Evolutionary conservation across 1,140 invertebrate genomes (phyloP).

Genomic region (Eueides isabella): DNA sequence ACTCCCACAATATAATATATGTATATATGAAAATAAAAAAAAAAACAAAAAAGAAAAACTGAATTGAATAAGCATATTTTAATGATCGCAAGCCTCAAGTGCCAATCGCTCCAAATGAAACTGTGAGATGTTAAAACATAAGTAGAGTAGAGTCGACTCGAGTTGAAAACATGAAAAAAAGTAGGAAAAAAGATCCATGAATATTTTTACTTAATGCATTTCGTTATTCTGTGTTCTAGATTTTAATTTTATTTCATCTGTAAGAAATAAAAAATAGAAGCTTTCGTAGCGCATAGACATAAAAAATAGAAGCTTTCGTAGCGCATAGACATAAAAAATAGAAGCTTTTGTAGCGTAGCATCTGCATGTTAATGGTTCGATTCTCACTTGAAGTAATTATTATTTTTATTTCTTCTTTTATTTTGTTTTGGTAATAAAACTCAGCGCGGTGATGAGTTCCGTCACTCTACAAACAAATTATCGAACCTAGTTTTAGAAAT

Average conservation of each 20-base stretch:
- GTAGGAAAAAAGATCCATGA: not conserved
- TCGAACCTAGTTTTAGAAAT: too few relatives aligned
- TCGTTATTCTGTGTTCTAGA: not conserved
- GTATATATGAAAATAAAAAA: too few relatives aligned
- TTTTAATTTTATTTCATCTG: not conserved
- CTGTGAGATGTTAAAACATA: slow-evolving; percentile 8
- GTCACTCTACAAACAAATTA: too few relatives aligned
- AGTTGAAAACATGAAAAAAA: not conserved
- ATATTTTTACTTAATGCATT: not conserved
- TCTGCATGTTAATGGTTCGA: too few relatives aligned
- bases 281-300: too few relatives aligned
- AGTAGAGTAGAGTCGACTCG: not conserved
- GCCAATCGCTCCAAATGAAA: slow-evolving; percentile 2
- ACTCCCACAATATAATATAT: not conserved
- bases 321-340: too few relatives aligned
- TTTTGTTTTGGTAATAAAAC: too few relatives aligned
- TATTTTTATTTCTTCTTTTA: too few relatives aligned
- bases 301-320: too few relatives aligned
- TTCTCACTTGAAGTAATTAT: too few relatives aligned
- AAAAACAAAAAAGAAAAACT: not conserved
- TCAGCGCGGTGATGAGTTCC: too few relatives aligned
- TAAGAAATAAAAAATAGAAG: not conserved
- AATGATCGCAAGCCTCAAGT: not conserved
- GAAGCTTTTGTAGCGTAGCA: too few relatives aligned
- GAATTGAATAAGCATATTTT: not conserved